phyloP scores from a whole-genome alignment of 2,888 invertebrate species.

The Mythimna ferrago region DNA sequence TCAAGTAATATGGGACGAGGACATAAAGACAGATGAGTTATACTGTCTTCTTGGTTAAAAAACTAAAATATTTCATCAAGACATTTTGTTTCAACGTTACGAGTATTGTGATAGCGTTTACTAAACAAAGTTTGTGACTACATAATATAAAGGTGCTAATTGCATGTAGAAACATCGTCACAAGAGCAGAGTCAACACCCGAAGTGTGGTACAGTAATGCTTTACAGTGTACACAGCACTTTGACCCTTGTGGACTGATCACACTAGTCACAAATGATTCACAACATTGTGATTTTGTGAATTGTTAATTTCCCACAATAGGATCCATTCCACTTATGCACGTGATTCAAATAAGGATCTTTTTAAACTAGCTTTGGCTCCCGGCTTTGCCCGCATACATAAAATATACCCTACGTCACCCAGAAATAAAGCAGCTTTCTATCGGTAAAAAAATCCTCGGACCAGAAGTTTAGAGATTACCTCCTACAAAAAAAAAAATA shows the following conservation, averaged over 20 bases:
- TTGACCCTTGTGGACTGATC: constrained; percentile 26
- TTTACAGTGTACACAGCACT: constrained; percentile 44
- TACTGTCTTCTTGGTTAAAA: too few species aligned
- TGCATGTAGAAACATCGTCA: constrained; percentile 65
- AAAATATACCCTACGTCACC: too few species aligned
- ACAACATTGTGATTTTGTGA: neutral
- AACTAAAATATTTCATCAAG: constrained; percentile 34
- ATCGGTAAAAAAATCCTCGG: too few species aligned
- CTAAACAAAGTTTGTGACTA: constrained; percentile 51
- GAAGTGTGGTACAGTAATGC: constrained; percentile 51
- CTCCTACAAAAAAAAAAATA: too few species aligned
- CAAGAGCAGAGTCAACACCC: constrained; percentile 63
- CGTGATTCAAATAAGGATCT: constrained; percentile 3
- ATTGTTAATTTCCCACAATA: constrained; percentile 3
- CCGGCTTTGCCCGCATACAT: too few species aligned
- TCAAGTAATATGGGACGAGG: too few species aligned
- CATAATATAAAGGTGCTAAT: constrained; percentile 66
- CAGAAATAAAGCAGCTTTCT: too few species aligned
- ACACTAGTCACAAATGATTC: constrained; percentile 31
- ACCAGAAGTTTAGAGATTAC: too few species aligned
- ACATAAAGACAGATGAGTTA: too few species aligned
- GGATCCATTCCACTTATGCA: neutral
- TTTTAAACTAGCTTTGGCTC: too few species aligned
- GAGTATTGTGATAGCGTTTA: constrained; percentile 53
- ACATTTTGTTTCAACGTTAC: constrained; percentile 23